A percentile compares a stretch with the other conserved stretches of the same genome.
Conservation (phyloP, 2,797 vertebrate species). For the Phoebastria nigripes region DNA sequence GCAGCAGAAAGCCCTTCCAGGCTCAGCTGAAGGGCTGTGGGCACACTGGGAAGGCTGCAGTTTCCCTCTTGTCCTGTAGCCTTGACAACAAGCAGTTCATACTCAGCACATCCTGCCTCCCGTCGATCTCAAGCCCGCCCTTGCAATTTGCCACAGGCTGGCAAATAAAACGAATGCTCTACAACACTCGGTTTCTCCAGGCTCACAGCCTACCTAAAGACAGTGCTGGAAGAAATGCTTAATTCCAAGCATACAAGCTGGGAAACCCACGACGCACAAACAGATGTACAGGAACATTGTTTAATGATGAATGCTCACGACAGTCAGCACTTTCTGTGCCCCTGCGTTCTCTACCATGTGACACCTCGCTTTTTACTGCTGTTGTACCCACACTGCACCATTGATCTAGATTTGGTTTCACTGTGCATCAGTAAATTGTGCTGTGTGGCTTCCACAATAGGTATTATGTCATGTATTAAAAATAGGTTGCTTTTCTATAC, state of each 20-base stretch:
- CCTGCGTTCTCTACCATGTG: not conserved
- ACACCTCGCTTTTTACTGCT: not conserved
- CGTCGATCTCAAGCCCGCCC: accelerated
- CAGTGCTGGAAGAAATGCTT: not conserved
- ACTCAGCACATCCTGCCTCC: not conserved
- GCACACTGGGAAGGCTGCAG: not conserved
- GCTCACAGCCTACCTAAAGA: not conserved
- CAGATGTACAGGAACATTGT: not conserved
- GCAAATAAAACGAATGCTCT: not conserved
- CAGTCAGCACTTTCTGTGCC: not conserved
- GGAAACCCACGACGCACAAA: not conserved
- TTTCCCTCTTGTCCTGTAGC: not conserved
- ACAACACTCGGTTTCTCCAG: not conserved
- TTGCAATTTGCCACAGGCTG: not conserved
- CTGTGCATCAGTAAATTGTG: not conserved
- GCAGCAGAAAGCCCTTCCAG: not conserved
- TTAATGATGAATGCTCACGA: not conserved
- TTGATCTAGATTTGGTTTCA: not conserved
- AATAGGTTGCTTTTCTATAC: not conserved
- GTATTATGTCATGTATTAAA: not conserved
- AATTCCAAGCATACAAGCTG: not conserved
- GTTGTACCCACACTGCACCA: not conserved
- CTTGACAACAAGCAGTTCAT: not conserved
- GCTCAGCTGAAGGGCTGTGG: not conserved
- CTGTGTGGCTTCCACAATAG: not conserved